Evolutionary conservation across 2,888 invertebrate genomes (phyloP).

Genomic region (Hypselothyrea guttata): DNA sequence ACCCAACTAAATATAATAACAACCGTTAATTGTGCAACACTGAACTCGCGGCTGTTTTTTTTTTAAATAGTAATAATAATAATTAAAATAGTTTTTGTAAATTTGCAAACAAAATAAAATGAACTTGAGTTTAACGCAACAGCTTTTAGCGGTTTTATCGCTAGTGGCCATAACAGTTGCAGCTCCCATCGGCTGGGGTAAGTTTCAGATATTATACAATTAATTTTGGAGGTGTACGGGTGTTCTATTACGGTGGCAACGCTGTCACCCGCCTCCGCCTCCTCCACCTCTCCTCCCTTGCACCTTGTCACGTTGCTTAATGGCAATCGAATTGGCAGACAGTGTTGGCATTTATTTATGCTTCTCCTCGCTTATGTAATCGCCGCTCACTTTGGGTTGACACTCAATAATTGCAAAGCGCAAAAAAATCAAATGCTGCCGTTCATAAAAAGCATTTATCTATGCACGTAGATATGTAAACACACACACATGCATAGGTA

Average conservation of each 20-base stretch:
- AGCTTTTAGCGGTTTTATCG: conserved; percentile 18
- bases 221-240: conserved; percentile 16
- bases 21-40: conserved; percentile 13
- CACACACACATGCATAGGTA: conserved; percentile 9
- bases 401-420: conserved; percentile 42
- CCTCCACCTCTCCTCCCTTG: neutral
- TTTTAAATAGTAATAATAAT: conserved; percentile 1
- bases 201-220: conserved; percentile 31
- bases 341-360: conserved; percentile 13
- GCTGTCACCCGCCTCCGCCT: no score
- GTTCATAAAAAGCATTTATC: conserved; percentile 11
- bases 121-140: conserved; percentile 24
- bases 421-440: conserved; percentile 12
- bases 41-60: neutral
- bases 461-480: neutral
- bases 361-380: conserved; percentile 51
- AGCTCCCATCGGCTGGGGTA: conserved; percentile 62
- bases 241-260: conserved; percentile 26
- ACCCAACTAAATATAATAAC: no score
- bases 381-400: conserved; percentile 25
- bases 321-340: conserved; percentile 38
- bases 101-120: conserved; percentile 29
- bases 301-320: conserved; percentile 5
- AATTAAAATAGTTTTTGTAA: neutral
- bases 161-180: conserved; percentile 26